Conservation (phyloP, 2,113 vertebrate genomes). For the Neogobius melanostomus region DNA sequence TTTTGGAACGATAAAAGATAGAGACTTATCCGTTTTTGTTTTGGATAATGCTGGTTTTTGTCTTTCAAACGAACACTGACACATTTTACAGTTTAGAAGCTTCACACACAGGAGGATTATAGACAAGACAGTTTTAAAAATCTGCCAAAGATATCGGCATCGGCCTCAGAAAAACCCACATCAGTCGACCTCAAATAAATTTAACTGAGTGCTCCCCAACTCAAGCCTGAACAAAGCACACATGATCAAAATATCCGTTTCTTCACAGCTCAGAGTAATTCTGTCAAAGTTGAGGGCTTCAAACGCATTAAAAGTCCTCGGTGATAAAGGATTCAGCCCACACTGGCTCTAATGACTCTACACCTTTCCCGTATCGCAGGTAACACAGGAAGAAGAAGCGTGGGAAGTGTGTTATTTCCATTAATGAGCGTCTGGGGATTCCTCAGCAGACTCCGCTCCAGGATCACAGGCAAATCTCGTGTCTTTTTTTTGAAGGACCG, state of each 20-base stretch:
- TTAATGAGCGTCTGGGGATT: conserved; percentile 43
- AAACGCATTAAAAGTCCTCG: background rate
- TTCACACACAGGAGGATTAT: too few species aligned
- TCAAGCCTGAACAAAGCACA: too few species aligned
- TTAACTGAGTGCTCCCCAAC: too few species aligned
- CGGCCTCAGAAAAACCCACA: too few species aligned
- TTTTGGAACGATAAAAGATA: too few species aligned
- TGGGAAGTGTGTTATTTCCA: conserved; percentile 24
- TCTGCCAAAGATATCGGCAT: too few species aligned
- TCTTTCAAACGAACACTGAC: too few species aligned
- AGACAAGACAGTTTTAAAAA: too few species aligned
- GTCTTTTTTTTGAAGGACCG: background rate
- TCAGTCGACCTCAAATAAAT: too few species aligned
- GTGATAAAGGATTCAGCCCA: conserved; percentile 3
- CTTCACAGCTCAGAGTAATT: background rate
- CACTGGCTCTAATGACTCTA: background rate
- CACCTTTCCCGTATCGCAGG: conserved; percentile 3
- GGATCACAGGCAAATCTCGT: conserved; percentile 21
- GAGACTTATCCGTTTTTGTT: too few species aligned
- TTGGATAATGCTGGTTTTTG: too few species aligned
- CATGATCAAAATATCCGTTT: conserved; percentile 19
- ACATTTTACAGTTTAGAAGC: too few species aligned
- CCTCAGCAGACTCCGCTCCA: background rate
- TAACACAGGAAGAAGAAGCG: conserved; percentile 4
- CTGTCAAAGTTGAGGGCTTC: background rate